Conservation (phyloP, 1,140 invertebrate species). For the Oedothorax gibbosus region DNA sequence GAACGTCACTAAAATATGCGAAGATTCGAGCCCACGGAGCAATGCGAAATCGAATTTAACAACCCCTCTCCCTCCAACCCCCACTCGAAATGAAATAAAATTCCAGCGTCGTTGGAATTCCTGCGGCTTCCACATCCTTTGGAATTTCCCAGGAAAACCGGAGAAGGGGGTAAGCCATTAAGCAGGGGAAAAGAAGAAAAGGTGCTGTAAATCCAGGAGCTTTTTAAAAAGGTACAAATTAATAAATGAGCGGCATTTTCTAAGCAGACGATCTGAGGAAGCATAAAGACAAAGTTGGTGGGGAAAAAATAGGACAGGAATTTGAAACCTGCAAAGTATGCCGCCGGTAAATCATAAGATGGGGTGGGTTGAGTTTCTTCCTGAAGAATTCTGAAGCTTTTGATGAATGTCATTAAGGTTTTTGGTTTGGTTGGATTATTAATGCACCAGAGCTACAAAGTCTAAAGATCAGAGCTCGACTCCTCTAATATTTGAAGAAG, state of each 20-base stretch:
- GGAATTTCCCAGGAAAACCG: constrained; percentile 15
- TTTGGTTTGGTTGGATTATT: too few relatives aligned
- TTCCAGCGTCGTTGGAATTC: constrained; percentile 44
- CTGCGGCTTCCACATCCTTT: constrained; percentile 32
- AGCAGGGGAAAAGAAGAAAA: constrained; percentile 39
- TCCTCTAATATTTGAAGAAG: too few relatives aligned
- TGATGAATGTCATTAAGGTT: too few relatives aligned
- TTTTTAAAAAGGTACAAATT: constrained; percentile 59
- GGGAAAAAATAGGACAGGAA: constrained; percentile 15
- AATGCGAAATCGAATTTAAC: constrained; percentile 16
- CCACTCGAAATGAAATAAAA: constrained; percentile 51
- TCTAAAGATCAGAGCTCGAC: too few relatives aligned
- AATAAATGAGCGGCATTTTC: constrained; percentile 38
- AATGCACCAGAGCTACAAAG: too few relatives aligned
- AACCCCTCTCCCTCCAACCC: constrained; percentile 4
- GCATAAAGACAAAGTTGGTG: not conserved
- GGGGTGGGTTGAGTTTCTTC: too few relatives aligned
- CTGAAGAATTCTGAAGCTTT: too few relatives aligned
- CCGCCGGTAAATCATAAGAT: not conserved
- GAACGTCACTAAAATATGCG: too few relatives aligned
- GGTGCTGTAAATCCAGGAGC: constrained; percentile 41
- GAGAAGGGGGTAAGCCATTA: not conserved
- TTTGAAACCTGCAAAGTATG: constrained; percentile 53
- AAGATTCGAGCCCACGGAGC: too few relatives aligned
- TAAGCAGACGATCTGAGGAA: not conserved